These are phyloP conservation scores for Willowsia nigromaculata DNA, from an alignment of 2,888 invertebrate genomes.

Conservation along the genomic window DNA sequence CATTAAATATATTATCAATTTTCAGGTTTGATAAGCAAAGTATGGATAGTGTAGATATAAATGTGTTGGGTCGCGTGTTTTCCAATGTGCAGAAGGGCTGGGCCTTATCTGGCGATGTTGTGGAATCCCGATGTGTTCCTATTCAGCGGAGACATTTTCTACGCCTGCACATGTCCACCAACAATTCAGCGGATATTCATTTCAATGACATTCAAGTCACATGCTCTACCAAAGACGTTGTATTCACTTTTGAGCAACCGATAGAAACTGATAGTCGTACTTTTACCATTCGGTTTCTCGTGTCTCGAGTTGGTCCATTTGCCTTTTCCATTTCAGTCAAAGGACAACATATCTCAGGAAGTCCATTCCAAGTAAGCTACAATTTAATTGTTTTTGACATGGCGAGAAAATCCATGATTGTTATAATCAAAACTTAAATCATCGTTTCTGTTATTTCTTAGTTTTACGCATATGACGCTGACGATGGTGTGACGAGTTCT, in stretches of 20 bases:
- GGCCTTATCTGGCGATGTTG: constrained; percentile 78
- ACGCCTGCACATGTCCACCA: constrained; percentile 76
- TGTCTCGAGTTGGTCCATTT: constrained; percentile 77
- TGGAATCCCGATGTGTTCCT: constrained; percentile 78
- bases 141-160: constrained; percentile 77
- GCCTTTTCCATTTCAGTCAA: constrained; percentile 76
- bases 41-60: constrained; percentile 75
- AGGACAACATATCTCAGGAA: constrained; percentile 78
- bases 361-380: constrained; percentile 76
- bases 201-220: constrained; percentile 77
- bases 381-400: too few species aligned
- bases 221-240: constrained; percentile 78
- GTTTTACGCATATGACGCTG: constrained; percentile 78
- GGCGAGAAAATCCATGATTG: too few species aligned
- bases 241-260: constrained; percentile 77
- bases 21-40: constrained; percentile 76
- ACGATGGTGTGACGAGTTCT: constrained; percentile 75
- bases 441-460: constrained; percentile 26
- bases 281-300: constrained; percentile 77
- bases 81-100: constrained; percentile 77
- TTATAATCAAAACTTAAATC: too few species aligned
- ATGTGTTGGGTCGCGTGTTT: constrained; percentile 75
- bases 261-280: constrained; percentile 75
- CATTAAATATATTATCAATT: not conserved
- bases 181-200: constrained; percentile 75